Percentiles rank a stretch among this genome's conserved stretches.
Evolutionary conservation across 2,797 vertebrate genomes (phyloP).

Genomic region (Alfaro cultratus): DNA sequence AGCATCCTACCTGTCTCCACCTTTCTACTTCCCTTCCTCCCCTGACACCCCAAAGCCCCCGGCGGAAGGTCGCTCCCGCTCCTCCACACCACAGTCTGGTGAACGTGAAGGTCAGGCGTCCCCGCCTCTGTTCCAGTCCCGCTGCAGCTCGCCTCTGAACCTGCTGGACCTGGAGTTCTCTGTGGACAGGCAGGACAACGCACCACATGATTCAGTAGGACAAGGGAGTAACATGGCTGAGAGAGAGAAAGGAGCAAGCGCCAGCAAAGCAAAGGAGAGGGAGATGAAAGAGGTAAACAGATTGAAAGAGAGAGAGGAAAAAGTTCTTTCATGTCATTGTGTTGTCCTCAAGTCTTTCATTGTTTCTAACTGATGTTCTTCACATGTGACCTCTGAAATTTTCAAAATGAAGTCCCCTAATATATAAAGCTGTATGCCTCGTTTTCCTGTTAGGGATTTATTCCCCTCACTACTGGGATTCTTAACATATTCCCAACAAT

Average conservation of each 20-base stretch:
- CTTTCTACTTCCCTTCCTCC: conserved; percentile 71
- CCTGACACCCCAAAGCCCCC: conserved; percentile 71
- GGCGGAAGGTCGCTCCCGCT: conserved; percentile 74
- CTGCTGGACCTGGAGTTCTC: conserved; percentile 91
- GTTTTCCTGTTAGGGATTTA: conserved; percentile 21
- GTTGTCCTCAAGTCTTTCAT: conserved; percentile 5
- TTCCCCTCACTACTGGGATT: conserved; percentile 24
- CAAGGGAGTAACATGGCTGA: conserved; percentile 52
- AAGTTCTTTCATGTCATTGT: not conserved
- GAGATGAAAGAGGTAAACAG: conserved; percentile 76
- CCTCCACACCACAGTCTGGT: conserved; percentile 80
- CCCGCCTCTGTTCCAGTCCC: conserved; percentile 89
- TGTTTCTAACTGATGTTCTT: conserved; percentile 9
- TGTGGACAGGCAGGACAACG: conserved; percentile 74
- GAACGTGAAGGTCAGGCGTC: conserved; percentile 77
- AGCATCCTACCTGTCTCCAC: conserved; percentile 55
- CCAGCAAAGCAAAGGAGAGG: conserved; percentile 63
- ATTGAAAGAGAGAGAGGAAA: not conserved
- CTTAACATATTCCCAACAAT: conserved; percentile 25
- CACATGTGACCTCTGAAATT: not conserved
- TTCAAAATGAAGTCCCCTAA: conserved; percentile 1
- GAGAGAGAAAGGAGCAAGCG: conserved; percentile 57
- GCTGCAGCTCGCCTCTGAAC: conserved; percentile 94
- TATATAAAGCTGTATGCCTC: conserved; percentile 18
- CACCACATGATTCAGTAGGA: conserved; percentile 54